phyloP scores from a whole-genome alignment of 2,888 invertebrate genomes.

The Drosophila nr. fundita region DNA sequence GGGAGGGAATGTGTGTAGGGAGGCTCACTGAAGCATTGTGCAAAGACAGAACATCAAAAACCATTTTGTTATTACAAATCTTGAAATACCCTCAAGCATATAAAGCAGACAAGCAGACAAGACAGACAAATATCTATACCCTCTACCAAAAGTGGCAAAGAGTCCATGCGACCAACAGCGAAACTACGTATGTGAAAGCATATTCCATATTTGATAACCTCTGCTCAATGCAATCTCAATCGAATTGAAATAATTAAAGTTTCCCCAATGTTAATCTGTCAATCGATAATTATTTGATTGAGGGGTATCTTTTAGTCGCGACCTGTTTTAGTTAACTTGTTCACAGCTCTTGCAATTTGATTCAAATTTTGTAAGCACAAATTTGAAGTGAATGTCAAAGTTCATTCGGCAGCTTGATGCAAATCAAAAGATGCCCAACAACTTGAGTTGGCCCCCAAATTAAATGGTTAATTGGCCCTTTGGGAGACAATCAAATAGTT shows the following conservation, averaged over 20 bases:
- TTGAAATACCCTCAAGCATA: constrained; percentile 43
- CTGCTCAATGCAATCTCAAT: neutral
- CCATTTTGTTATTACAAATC: constrained; percentile 77
- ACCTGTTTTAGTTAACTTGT: neutral
- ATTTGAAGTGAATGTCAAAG: neutral
- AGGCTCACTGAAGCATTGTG: constrained; percentile 11
- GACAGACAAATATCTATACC: neutral
- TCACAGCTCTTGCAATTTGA: neutral
- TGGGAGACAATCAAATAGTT: neutral
- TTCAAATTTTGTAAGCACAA: neutral
- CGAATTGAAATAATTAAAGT: neutral
- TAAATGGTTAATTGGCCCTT: neutral
- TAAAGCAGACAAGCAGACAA: neutral
- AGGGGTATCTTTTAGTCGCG: neutral
- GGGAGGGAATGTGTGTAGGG: neutral
- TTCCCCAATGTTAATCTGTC: neutral
- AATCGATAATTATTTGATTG: neutral
- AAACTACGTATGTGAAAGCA: no score
- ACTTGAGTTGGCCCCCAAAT: neutral
- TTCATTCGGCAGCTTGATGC: neutral
- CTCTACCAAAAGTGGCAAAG: neutral
- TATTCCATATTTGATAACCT: neutral
- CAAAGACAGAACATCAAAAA: constrained; percentile 43
- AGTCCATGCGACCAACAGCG: neutral
- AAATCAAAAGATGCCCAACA: neutral